phyloP scores from a whole-genome alignment of 2,797 vertebrate species.

The Ispidina picta region DNA sequence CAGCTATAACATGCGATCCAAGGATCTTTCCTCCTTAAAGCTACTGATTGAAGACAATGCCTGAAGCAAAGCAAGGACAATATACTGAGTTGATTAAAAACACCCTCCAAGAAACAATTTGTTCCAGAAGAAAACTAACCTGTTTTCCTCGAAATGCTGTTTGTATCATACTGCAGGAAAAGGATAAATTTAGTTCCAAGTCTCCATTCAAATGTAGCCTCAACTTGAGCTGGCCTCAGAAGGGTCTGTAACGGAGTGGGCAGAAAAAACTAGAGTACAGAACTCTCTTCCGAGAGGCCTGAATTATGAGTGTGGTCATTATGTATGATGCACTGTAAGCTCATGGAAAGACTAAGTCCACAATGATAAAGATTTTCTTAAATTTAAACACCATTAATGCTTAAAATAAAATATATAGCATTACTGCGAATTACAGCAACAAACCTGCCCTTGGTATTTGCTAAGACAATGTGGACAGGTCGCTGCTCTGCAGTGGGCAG shows the following conservation, averaged over 20 bases:
- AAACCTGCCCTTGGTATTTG: background rate
- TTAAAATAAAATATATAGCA: background rate
- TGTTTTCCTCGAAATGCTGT: background rate
- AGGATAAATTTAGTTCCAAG: background rate
- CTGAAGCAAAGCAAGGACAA: background rate
- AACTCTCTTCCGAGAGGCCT: background rate
- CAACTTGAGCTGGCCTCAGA: background rate
- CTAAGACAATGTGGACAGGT: background rate
- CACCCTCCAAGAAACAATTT: background rate
- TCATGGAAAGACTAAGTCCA: background rate
- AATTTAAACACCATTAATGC: too few relatives aligned
- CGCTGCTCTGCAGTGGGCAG: background rate
- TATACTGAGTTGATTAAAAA: background rate
- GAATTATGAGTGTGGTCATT: background rate
- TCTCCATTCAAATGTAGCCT: background rate
- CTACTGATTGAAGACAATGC: background rate
- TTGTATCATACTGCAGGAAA: background rate
- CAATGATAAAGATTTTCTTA: too few relatives aligned
- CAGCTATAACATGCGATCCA: background rate
- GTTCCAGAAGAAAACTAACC: background rate
- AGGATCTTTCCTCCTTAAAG: background rate
- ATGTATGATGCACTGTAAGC: rapidly evolving
- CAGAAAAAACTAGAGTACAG: background rate
- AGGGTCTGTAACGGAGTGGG: background rate
- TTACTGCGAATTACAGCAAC: rapidly evolving